Conservation (phyloP, 2,797 vertebrate species). For the Peromyscus melanophrys region DNA sequence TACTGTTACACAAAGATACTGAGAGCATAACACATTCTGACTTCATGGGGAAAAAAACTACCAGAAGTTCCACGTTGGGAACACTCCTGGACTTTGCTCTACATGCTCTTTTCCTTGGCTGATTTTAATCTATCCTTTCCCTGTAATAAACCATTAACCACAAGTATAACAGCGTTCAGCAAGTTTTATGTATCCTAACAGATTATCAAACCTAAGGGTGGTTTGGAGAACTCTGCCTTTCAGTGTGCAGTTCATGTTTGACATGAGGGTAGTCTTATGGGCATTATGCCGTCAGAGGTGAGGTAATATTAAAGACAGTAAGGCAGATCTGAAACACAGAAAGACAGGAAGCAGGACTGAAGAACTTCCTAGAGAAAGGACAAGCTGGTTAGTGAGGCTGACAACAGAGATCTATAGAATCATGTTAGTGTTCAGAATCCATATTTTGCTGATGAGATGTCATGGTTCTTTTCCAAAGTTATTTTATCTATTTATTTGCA, state of each 20-base stretch:
- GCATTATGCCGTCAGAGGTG: background rate
- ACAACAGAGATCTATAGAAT: constrained; percentile 15
- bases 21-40: background rate
- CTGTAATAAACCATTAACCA: constrained; percentile 3
- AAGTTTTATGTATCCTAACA: background rate
- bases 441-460: constrained; percentile 42
- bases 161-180: background rate
- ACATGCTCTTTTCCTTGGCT: background rate
- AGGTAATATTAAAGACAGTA: background rate
- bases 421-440: background rate
- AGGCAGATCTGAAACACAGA: constrained; percentile 41
- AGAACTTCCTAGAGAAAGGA: constrained; percentile 4
- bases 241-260: background rate
- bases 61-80: background rate
- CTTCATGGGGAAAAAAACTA: background rate
- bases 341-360: constrained; percentile 32
- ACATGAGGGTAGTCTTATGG: background rate
- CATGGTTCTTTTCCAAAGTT: constrained; percentile 1
- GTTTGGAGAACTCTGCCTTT: background rate
- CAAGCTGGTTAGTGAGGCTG: background rate
- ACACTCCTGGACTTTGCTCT: background rate
- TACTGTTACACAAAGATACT: background rate
- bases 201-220: background rate
- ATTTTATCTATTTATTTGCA: background rate
- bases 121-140: background rate